A percentile compares a stretch with the other conserved stretches of the same genome.
These are phyloP conservation scores for Agrenia bidenticulata DNA, from an alignment of 2,888 invertebrate species.

Conservation along the genomic window DNA sequence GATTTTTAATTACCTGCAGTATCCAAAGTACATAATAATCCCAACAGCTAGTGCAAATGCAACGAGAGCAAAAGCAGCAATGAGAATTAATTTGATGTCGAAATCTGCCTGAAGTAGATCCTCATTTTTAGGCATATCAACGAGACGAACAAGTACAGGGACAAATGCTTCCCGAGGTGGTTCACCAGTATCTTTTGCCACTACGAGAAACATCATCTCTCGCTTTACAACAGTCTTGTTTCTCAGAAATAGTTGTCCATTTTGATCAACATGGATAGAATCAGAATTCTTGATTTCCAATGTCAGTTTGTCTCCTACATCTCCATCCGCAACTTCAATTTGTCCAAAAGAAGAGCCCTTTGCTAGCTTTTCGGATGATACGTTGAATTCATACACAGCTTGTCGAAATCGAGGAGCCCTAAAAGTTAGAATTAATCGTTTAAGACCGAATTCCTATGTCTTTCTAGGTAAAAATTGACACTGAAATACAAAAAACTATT, in stretches of 20 bases:
- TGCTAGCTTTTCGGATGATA: constrained; percentile 51
- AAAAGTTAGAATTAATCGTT: no score
- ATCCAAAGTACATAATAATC: constrained; percentile 49
- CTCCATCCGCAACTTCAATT: constrained; percentile 85
- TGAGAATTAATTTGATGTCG: constrained; percentile 48
- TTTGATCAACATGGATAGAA: constrained; percentile 43
- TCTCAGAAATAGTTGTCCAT: constrained; percentile 46
- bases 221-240: constrained; percentile 48
- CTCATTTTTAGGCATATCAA: constrained; percentile 39
- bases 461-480: no score
- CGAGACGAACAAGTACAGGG: constrained; percentile 48
- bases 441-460: no score
- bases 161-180: constrained; percentile 63
- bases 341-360: constrained; percentile 59
- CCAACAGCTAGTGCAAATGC: constrained; percentile 44
- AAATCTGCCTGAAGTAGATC: constrained; percentile 41
- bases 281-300: constrained; percentile 58
- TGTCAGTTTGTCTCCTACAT: constrained; percentile 71
- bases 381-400: constrained; percentile 78
- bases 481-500: no score
- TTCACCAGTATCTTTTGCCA: constrained; percentile 79
- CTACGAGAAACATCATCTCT: constrained; percentile 64
- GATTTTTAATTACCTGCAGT: constrained; percentile 40
- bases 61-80: constrained; percentile 45
- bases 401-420: constrained; percentile 83